These are phyloP conservation scores for Sipha maydis DNA, from an alignment of 2,888 invertebrate species.

Conservation along the genomic window DNA sequence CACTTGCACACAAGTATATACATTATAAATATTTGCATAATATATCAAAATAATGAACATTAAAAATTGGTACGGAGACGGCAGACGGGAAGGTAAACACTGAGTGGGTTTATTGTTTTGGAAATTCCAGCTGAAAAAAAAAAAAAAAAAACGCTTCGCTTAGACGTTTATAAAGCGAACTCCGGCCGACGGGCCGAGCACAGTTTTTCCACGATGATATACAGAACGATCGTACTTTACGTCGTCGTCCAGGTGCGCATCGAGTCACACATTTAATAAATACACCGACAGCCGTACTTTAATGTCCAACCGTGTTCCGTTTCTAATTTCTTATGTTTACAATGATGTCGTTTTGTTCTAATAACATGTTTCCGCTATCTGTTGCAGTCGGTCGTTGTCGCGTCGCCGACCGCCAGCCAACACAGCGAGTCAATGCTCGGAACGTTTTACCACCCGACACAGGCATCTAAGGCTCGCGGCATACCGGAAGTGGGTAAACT, in stretches of 20 bases:
- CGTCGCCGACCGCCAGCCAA: constrained; percentile 28
- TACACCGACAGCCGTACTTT: not conserved
- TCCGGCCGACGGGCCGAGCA: constrained; percentile 7
- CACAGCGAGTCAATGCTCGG: not conserved
- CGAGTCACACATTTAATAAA: not conserved
- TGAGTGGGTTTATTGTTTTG: constrained; percentile 15
- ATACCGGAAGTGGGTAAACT: constrained; percentile 35
- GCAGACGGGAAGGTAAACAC: not conserved
- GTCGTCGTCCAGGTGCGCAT: constrained; percentile 37
- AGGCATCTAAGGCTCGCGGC: not conserved
- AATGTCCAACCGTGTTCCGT: not conserved
- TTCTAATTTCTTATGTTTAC: not conserved
- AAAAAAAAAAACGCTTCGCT: constrained; percentile 6
- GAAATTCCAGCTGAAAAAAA: not conserved
- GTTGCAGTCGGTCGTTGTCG: constrained; percentile 36
- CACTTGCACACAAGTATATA: not conserved
- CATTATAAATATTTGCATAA: not conserved
- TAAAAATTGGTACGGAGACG: not conserved
- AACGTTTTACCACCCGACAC: constrained; percentile 34
- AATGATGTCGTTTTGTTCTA: not conserved
- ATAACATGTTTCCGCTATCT: not conserved
- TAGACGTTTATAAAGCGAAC: constrained; percentile 42
- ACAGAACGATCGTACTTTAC: constrained; percentile 32
- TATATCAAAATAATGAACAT: not conserved
- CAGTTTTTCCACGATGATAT: constrained; percentile 43